Base-by-base conservation (phyloP, 2,113 vertebrate genomes). In the Mormyrus lacerda region DNA sequence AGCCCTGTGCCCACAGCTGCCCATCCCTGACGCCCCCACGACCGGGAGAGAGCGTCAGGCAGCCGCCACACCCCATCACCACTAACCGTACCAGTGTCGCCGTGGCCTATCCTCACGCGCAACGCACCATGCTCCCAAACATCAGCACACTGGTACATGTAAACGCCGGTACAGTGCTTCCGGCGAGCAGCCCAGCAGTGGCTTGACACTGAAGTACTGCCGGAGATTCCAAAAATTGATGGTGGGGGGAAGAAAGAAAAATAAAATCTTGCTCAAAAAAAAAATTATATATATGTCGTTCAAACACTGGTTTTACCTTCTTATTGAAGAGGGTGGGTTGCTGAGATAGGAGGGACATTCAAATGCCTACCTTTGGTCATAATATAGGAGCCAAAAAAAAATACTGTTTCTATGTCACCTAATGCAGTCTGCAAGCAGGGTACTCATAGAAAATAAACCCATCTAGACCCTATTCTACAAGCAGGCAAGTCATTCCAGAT, bases 1-100 rank as follows among this genome's bases (percentile, higher is more conserved):
- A 93, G 94, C 58, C 94, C 92, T 90, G 82, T 91, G 93, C 93
- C 91, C 93, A 93, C 93, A 92, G 93, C 94, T 94, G 94, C 44
- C 82, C 93, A 94, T 93, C 92, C 94, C 93, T 93, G 93, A 94
- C 93, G 93, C 4, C 21, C 61, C 55, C 83, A 27, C 15, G 21
- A 31, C 82, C 31, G 35, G 61, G 79, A 24, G 17, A 17, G 53
- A 44, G 10, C 15, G 21, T n/a, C 42, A 82, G 4, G n/a, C 87
- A 53, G 31, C 50, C 5, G 8, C 82, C 44, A 47, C 15, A 15
- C 13, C 35, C 31, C 35, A 39, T 9, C 73, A 42, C 55, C 51
- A 27, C 39, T n/a, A 17, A 89, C 13, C 27, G 10, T 21, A 65
- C 44, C 55, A 10, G 53, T 6, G 21, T 35, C 69, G 31, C 11